A percentile compares a stretch with the other conserved stretches of the same genome.
Conservation (phyloP, 2,888 invertebrate genomes). For the Branchellion lobata region DNA sequence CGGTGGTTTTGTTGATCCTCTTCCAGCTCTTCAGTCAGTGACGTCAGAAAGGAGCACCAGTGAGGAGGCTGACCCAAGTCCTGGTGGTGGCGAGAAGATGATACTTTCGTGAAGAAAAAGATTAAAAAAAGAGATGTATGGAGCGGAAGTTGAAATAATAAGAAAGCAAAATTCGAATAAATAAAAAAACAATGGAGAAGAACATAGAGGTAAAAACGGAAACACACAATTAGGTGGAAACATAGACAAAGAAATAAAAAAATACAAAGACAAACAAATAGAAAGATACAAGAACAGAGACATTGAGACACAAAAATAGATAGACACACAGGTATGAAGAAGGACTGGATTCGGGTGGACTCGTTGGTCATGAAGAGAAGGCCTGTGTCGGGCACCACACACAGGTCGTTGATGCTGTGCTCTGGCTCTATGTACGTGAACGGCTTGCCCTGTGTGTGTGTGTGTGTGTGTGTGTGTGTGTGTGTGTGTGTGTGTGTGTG, state of each 20-base stretch:
- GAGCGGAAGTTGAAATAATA: not conserved
- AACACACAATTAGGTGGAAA: not conserved
- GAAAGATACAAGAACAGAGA: too few relatives aligned
- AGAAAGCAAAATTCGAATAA: not conserved
- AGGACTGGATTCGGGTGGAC: slow-evolving; percentile 86
- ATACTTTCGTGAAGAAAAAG: not conserved
- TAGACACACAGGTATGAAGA: slow-evolving; percentile 78
- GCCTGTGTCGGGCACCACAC: slow-evolving; percentile 81
- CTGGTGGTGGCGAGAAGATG: slow-evolving; percentile 1
- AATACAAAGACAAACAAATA: not conserved
- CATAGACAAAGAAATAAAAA: not conserved
- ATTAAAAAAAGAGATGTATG: not conserved
- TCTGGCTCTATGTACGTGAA: slow-evolving; percentile 84
- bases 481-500: too few relatives aligned
- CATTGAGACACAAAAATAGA: too few relatives aligned
- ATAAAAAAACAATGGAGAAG: not conserved
- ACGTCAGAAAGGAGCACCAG: slow-evolving; percentile 96
- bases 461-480: slow-evolving; percentile 11
- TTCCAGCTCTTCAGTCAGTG: slow-evolving; percentile 74
- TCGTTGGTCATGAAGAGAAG: slow-evolving; percentile 93
- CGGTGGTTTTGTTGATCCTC: slow-evolving; percentile 5
- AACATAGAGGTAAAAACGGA: too few relatives aligned
- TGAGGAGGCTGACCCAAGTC: slow-evolving; percentile 67
- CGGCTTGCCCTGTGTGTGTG: slow-evolving; percentile 78
- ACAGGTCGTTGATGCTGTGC: slow-evolving; percentile 79